These are phyloP conservation scores for Heliothis subflexa DNA, from an alignment of 1,140 invertebrate genomes.

Conservation along the genomic window DNA sequence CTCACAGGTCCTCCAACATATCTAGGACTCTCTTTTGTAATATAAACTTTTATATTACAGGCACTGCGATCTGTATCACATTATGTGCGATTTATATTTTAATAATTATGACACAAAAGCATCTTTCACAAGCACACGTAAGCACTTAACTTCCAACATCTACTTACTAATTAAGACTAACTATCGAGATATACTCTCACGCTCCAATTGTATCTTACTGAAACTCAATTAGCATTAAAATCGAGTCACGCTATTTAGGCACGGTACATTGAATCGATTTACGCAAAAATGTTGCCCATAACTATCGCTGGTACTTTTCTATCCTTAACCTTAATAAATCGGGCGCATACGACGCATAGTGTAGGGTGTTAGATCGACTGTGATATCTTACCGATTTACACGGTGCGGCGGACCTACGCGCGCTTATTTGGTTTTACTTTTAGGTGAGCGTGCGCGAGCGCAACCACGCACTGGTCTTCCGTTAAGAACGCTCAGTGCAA, in stretches of 20 bases:
- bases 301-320: conserved; percentile 63
- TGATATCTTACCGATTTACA: conserved; percentile 73
- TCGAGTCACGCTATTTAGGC: conserved; percentile 54
- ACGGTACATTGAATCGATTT: conserved; percentile 67
- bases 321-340: conserved; percentile 82
- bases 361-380: conserved; percentile 69
- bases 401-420: conserved; percentile 56
- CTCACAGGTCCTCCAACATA: background rate
- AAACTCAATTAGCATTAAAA: conserved; percentile 63
- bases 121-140: conserved; percentile 30
- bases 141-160: conserved; percentile 13
- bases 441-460: conserved; percentile 75
- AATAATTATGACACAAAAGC: conserved; percentile 18
- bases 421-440: conserved; percentile 71
- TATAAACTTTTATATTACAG: background rate
- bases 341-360: conserved; percentile 58
- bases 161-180: conserved; percentile 51
- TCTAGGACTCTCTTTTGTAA: background rate
- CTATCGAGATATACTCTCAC: conserved; percentile 63
- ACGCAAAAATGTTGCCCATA: conserved; percentile 63
- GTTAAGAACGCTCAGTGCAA: conserved; percentile 75
- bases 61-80: background rate
- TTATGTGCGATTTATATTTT: background rate
- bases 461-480: conserved; percentile 77
- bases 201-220: conserved; percentile 64